These are phyloP conservation scores for Bugula neritina DNA, from an alignment of 2,888 invertebrate genomes.

Conservation along the genomic window DNA sequence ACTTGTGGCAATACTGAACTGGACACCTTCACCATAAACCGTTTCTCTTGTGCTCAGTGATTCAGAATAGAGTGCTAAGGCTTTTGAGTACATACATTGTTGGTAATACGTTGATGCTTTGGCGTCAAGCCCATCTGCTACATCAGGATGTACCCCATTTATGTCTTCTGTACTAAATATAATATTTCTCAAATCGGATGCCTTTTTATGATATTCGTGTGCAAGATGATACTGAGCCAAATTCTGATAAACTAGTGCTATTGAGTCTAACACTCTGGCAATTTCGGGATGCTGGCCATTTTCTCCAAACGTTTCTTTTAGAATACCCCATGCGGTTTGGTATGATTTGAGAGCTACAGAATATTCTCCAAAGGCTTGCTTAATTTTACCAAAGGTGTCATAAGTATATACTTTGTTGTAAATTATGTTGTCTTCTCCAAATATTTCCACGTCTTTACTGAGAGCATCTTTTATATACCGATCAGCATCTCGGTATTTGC, in stretches of 20 bases:
- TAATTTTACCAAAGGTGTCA: not conserved
- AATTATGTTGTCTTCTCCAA: not conserved
- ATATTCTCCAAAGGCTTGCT: not conserved
- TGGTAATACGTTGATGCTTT: not conserved
- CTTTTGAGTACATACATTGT: not conserved
- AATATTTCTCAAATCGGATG: not conserved
- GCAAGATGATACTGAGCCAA: not conserved
- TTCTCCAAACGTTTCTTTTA: not conserved
- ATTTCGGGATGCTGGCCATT: not conserved
- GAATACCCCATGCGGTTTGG: not conserved
- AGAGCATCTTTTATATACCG: not conserved
- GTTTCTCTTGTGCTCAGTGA: not conserved
- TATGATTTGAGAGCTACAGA: not conserved
- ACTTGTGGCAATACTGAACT: not conserved
- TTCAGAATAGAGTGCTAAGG: not conserved
- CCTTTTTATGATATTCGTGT: not conserved
- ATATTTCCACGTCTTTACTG: not conserved
- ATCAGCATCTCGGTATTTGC: not conserved
- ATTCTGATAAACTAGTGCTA: not conserved
- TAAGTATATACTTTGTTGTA: not conserved
- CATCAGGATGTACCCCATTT: not conserved
- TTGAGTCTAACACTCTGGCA: not conserved
- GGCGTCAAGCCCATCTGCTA: not conserved
- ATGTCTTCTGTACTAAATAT: not conserved
- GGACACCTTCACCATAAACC: not conserved